Base-by-base conservation (phyloP, 1,140 invertebrate genomes). In the Hormaphis cornu region DNA sequence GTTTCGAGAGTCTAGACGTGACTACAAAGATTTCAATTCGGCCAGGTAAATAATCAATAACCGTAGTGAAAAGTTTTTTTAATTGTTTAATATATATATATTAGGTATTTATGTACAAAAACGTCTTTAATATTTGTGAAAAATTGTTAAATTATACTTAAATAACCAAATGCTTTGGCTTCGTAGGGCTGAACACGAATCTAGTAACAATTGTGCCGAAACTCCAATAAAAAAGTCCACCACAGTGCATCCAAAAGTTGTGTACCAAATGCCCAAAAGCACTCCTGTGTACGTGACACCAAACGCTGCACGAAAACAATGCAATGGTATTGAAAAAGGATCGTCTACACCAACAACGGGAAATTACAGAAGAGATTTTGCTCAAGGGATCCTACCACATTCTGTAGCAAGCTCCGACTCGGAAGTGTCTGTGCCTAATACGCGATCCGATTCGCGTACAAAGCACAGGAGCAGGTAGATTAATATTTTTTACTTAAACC, bases 221-320 rank as follows among this genome's bases (percentile, higher is more conserved):
- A 66, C 42, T 66, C 42, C 42, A 35, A 26, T 22, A 16, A 58
- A 66, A 50, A 66, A 50, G 8, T 63, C 40, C 6, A 66, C 61
- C 16, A 72, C 71, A 5, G 77, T 82, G 12, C 81, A 82, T 75
- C 81, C 81, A 0, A 78, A 81, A 75, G 76, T 81, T 50, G 79
- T 82, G 42, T 82, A 78, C 72, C 80, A 82, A 69, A 82, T 82
- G 71, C 81, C 81, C 2, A 81, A 80, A 72, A 80, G 76, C 63
- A 79, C 80, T 4, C 76, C 77, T 14, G 78, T 80, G 6, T 80
- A 78, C 53, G 76, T 80, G 0, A 76, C 79, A 0, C 73, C 74
- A 7, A 71, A 53, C 59, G 40, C 20, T 48, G 59, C 18, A 35
- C 63, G 53, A 33, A 56, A 50, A 28, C 56, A 69, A 18, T 69